Percentiles rank a stretch among this genome's conserved stretches.
Conservation (phyloP, 2,113 vertebrate species). For the Microtus ochrogaster region DNA sequence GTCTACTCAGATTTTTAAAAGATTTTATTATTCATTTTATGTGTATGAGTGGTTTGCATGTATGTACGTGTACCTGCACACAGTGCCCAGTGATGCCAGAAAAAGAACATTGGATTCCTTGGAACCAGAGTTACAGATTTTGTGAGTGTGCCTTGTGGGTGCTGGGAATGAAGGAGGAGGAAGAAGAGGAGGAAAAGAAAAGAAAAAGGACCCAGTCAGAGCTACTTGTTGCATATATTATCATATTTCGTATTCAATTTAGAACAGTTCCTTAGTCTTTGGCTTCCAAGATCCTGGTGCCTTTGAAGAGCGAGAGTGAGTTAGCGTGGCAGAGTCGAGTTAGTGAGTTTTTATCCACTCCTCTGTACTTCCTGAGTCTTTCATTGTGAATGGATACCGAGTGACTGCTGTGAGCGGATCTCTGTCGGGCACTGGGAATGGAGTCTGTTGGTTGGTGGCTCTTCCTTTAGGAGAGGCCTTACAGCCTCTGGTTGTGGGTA, state of each 20-base stretch:
- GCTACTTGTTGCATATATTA: neutral
- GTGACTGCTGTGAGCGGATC: neutral
- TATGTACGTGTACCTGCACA: neutral
- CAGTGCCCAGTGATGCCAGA: neutral
- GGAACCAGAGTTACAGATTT: neutral
- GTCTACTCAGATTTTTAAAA: neutral
- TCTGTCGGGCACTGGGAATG: neutral
- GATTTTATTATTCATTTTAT: neutral
- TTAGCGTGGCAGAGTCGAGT: neutral
- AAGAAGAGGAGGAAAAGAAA: neutral
- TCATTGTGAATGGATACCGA: neutral
- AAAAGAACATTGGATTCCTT: neutral
- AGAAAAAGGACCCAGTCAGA: neutral
- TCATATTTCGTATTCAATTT: neutral
- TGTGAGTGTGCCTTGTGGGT: neutral
- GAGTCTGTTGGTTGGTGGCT: neutral
- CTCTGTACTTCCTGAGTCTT: neutral
- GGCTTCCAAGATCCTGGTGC: neutral
- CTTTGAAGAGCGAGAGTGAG: conserved; percentile 5
- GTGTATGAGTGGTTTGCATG: neutral
- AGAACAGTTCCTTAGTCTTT: neutral
- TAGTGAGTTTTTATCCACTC: neutral
- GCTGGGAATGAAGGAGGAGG: neutral
- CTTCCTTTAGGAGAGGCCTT: neutral
- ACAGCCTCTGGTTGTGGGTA: neutral